Percentiles rank a stretch among this genome's conserved stretches.
phyloP scores from a whole-genome alignment of 2,113 vertebrate genomes.

The Probosciger aterrimus region DNA sequence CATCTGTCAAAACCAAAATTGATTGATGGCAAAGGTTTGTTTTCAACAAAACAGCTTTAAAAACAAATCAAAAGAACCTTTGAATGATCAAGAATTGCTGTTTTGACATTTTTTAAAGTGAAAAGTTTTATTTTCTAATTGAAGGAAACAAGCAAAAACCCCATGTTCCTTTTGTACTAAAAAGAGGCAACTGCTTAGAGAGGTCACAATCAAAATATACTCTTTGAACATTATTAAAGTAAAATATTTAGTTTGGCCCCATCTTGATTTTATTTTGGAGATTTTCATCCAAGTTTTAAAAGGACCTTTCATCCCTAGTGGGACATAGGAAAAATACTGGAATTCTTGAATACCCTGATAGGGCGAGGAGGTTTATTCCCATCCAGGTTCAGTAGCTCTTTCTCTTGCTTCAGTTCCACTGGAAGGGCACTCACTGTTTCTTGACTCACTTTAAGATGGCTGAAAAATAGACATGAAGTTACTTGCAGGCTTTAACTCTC shows the following conservation, averaged over 20 bases:
- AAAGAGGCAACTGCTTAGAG: conserved; percentile 16
- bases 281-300: conserved; percentile 30
- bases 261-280: conserved; percentile 35
- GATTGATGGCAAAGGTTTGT: conserved; percentile 7
- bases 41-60: background rate
- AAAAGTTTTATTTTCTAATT: conserved; percentile 48
- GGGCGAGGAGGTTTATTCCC: background rate
- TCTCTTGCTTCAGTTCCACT: background rate
- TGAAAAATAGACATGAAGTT: background rate
- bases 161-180: background rate
- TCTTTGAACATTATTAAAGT: conserved; percentile 61
- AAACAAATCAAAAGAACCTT: background rate
- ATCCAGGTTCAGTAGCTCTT: background rate
- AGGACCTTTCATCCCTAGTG: background rate
- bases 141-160: conserved; percentile 36
- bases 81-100: background rate
- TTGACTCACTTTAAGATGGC: background rate
- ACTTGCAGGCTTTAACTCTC: background rate
- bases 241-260: conserved; percentile 60
- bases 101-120: conserved; percentile 28
- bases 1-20: background rate
- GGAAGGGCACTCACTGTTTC: background rate
- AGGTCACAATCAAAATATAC: conserved; percentile 30
- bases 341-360: background rate
- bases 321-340: conserved; percentile 16